Conservation (phyloP, 1,140 invertebrate genomes). For the Pararge aegeria region DNA sequence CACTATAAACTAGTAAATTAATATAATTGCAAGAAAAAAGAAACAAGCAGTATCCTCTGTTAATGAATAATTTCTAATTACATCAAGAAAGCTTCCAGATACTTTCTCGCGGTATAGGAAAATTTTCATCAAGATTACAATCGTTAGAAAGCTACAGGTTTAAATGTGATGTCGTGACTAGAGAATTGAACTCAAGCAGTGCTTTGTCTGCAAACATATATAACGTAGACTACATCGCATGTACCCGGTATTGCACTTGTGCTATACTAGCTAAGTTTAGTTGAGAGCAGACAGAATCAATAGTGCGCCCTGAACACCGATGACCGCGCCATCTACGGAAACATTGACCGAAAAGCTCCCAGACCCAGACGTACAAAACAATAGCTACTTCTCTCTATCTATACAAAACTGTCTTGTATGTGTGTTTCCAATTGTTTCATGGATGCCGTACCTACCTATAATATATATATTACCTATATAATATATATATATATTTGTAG, state of each 20-base stretch:
- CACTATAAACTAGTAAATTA: no score
- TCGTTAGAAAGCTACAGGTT: constrained; percentile 47
- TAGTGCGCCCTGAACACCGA: constrained; percentile 44
- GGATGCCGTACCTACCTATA: no score
- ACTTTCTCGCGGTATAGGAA: constrained; percentile 34
- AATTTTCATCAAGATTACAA: constrained; percentile 44
- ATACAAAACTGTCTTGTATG: background rate
- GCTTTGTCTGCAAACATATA: constrained; percentile 25
- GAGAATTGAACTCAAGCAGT: constrained; percentile 49
- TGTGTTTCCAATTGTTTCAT: no score
- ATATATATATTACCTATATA: no score
- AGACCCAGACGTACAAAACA: background rate
- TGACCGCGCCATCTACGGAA: constrained; percentile 48
- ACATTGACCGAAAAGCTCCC: constrained; percentile 4
- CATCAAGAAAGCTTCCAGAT: background rate
- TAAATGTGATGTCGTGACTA: constrained; percentile 54
- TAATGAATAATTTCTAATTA: no score
- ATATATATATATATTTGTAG: no score
- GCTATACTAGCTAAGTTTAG: constrained; percentile 53
- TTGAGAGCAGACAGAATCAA: constrained; percentile 68
- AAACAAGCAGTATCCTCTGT: no score
- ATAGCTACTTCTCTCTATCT: background rate
- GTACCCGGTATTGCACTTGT: background rate
- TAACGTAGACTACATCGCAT: constrained; percentile 5
- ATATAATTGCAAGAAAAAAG: no score